Evolutionary conservation across 2,888 invertebrate species (phyloP).

Genomic region (Melangyna quadrimaculata): DNA sequence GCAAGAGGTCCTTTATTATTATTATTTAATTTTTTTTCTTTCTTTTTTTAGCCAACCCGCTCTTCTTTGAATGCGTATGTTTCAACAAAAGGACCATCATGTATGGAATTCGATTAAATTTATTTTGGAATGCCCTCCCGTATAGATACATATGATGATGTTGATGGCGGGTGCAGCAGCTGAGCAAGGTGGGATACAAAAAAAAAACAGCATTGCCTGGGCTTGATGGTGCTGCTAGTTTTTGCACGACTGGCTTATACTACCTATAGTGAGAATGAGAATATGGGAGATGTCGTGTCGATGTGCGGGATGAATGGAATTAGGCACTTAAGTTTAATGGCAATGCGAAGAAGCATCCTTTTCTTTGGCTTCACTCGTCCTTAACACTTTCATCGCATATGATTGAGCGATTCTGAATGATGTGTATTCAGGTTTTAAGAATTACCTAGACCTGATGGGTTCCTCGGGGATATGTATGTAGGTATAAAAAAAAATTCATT

Average conservation of each 20-base stretch:
- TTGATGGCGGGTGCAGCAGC: conserved; percentile 12
- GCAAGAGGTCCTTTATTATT: conserved; percentile 62
- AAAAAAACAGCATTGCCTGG: background rate
- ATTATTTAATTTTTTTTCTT: conserved; percentile 30
- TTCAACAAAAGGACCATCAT: conserved; percentile 69
- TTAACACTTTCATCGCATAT: conserved; percentile 63
- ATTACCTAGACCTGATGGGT: background rate
- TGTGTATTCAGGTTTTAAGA: conserved; percentile 25
- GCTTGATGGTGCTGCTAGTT: conserved; percentile 16
- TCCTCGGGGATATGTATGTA: background rate
- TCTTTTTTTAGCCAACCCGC: background rate
- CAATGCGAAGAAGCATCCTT: conserved; percentile 61
- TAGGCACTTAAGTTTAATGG: conserved; percentile 69
- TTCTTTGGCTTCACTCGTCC: conserved; percentile 61
- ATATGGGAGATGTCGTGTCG: background rate
- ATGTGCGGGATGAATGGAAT: conserved; percentile 13
- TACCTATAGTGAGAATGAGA: background rate
- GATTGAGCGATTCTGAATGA: conserved; percentile 60
- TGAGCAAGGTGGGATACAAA: background rate
- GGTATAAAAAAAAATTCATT: conserved; percentile 39
- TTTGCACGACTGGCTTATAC: conserved; percentile 9
- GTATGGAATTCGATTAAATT: conserved; percentile 71
- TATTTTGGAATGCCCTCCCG: conserved; percentile 67
- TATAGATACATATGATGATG: conserved; percentile 9
- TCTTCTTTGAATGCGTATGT: conserved; percentile 43